A percentile compares a stretch with the other conserved stretches of the same genome.
These are phyloP conservation scores for Theodoxus fluviatilis DNA, from an alignment of 2,888 invertebrate genomes.

Conservation along the genomic window DNA sequence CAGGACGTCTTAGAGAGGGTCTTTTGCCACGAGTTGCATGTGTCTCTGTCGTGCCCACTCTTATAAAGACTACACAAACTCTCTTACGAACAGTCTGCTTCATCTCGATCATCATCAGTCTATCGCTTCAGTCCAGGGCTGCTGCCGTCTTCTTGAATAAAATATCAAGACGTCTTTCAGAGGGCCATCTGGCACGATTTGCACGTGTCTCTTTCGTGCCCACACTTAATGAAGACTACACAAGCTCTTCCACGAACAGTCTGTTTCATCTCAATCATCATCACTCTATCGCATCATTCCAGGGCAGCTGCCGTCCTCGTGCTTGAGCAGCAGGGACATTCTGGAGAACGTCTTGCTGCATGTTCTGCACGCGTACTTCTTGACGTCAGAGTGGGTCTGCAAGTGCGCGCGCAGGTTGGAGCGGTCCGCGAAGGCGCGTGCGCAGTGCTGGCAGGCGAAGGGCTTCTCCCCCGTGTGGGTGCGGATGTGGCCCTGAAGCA, in stretches of 20 bases:
- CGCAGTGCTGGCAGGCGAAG: slow-evolving; percentile 93
- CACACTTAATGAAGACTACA: background rate
- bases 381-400: slow-evolving; percentile 96
- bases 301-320: slow-evolving; percentile 64
- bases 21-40: too few species aligned
- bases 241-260: background rate
- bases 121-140: too few species aligned
- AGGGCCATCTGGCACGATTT: background rate
- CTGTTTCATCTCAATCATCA: too few species aligned
- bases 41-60: too few species aligned
- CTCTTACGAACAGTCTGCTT: too few species aligned
- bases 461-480: slow-evolving; percentile 99
- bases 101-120: too few species aligned
- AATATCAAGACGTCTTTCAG: background rate
- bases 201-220: too few species aligned
- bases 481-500: slow-evolving; percentile 94
- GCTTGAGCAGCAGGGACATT: slow-evolving; percentile 93
- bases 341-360: slow-evolving; percentile 97
- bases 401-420: slow-evolving; percentile 95
- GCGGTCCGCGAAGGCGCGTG: slow-evolving; percentile 94
- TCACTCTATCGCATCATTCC: slow-evolving; percentile 19
- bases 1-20: too few species aligned
- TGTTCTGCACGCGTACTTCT: slow-evolving; percentile 91
- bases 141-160: too few species aligned
- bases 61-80: too few species aligned